phyloP scores from a whole-genome alignment of 2,113 vertebrate species.

The Nyctibius bracteatus region DNA sequence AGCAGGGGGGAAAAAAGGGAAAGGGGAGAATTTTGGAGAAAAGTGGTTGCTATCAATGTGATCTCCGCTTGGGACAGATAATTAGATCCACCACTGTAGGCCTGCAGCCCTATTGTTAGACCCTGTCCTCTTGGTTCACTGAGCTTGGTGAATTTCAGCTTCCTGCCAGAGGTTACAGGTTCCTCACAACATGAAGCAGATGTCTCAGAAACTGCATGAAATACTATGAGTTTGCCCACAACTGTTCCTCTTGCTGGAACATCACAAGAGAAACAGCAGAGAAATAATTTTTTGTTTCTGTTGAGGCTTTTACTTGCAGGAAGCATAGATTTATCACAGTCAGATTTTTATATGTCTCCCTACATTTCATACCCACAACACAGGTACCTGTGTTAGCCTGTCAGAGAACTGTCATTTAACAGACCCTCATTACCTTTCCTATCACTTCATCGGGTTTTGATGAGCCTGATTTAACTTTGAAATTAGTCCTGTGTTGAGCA shows the following conservation, averaged over 20 bases:
- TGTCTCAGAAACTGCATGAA: not conserved
- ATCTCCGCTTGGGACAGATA: not conserved
- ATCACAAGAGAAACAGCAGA: not conserved
- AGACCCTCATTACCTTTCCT: not conserved
- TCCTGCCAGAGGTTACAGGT: not conserved
- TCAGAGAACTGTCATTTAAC: not conserved
- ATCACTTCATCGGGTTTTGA: not conserved
- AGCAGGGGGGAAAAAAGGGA: not conserved
- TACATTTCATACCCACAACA: not conserved
- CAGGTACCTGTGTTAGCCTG: not conserved
- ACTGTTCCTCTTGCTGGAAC: not conserved
- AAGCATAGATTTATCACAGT: not conserved
- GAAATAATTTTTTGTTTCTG: not conserved
- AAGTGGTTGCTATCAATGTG: not conserved
- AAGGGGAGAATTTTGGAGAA: not conserved
- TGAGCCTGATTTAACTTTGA: not conserved
- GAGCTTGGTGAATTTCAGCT: not conserved
- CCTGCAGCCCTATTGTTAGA: not conserved
- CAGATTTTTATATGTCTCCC: not conserved
- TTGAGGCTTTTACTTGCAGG: not conserved
- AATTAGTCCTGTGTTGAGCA: not conserved
- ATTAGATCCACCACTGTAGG: not conserved
- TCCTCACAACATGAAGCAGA: not conserved
- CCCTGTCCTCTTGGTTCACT: not conserved
- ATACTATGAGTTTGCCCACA: not conserved